Conservation (phyloP, 2,888 invertebrate species). For the Acleris emargana region DNA sequence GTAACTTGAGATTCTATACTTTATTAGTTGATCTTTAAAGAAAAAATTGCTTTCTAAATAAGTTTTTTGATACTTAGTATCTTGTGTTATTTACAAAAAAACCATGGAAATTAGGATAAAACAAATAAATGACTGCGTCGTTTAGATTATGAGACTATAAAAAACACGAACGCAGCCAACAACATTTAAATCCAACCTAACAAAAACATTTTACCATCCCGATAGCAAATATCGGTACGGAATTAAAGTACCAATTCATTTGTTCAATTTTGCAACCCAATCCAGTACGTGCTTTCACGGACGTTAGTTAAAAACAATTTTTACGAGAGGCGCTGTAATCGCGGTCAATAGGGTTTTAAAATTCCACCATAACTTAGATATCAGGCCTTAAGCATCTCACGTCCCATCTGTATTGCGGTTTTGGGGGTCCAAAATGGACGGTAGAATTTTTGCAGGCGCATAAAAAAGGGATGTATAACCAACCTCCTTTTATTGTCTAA, state of each 20-base stretch:
- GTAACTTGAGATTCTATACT: no score
- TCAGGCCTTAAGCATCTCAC: conserved; percentile 68
- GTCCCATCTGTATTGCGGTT: conserved; percentile 77
- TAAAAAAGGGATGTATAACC: conserved; percentile 30
- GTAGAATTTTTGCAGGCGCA: conserved; percentile 52
- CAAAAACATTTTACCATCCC: background rate
- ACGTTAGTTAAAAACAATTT: conserved; percentile 45
- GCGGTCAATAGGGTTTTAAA: conserved; percentile 62
- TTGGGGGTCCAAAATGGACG: conserved; percentile 57
- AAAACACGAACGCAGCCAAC: background rate
- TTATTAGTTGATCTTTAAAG: no score
- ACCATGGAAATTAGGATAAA: no score
- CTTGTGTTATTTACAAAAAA: no score
- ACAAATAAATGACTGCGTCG: no score
- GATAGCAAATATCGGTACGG: conserved; percentile 6
- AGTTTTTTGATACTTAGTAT: no score
- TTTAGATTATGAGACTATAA: no score
- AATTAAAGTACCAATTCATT: conserved; percentile 14
- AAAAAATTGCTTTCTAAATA: no score
- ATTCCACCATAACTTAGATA: conserved; percentile 69
- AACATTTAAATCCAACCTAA: background rate
- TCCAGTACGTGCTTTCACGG: conserved; percentile 24
- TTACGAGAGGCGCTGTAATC: conserved; percentile 53
- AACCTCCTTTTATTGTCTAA: conserved; percentile 20
- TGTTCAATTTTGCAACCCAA: conserved; percentile 28